phyloP scores from a whole-genome alignment of 92 coral and sea anemone genomes.

The Siderastrea radians region DNA sequence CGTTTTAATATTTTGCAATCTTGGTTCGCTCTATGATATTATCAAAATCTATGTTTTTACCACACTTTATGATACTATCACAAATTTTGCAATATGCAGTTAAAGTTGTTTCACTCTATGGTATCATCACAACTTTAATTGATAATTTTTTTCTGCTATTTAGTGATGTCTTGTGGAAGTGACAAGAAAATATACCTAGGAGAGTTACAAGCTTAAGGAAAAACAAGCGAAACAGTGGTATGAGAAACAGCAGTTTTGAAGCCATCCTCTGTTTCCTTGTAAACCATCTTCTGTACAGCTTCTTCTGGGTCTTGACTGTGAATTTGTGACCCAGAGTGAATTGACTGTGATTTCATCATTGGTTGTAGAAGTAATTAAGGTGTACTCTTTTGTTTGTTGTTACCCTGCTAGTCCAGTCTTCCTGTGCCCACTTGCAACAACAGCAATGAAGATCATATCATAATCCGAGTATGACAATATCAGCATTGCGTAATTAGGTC shows the following conservation, averaged over 20 bases:
- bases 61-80: background rate
- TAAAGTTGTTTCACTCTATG: background rate
- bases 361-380: too few relatives aligned
- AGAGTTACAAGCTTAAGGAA: conserved; percentile 81
- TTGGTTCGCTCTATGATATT: too few relatives aligned
- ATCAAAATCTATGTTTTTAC: too few relatives aligned
- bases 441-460: too few relatives aligned
- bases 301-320: background rate
- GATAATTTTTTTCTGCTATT: conserved; percentile 16
- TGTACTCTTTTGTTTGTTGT: too few relatives aligned
- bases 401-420: too few relatives aligned
- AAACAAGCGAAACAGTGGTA: background rate
- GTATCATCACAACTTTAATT: background rate
- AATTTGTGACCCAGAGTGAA: background rate
- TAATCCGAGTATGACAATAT: too few relatives aligned
- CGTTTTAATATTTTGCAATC: too few relatives aligned
- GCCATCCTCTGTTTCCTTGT: background rate
- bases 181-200: conserved; percentile 96
- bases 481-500: too few relatives aligned
- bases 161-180: conserved; percentile 95
- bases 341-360: background rate
- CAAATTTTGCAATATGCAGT: background rate
- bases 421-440: too few relatives aligned
- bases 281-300: background rate
- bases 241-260: background rate